These are phyloP conservation scores for Cygnus buccinator DNA, from an alignment of 2,113 vertebrate species.

Conservation along the genomic window DNA sequence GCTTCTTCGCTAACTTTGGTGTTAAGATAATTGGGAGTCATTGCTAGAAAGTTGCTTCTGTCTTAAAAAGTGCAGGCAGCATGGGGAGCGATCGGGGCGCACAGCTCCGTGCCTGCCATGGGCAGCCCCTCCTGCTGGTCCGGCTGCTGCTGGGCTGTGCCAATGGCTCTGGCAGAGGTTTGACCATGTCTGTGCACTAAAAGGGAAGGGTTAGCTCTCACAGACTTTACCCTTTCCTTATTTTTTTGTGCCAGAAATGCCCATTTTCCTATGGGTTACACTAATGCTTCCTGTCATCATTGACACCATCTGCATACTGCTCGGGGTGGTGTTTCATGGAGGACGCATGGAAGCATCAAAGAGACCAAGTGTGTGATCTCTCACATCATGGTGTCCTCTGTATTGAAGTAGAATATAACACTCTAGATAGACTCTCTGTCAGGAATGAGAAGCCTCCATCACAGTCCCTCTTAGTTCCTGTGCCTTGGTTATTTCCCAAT, in stretches of 20 bases:
- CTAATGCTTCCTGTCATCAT: background rate
- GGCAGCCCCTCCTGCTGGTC: background rate
- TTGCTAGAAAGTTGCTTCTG: background rate
- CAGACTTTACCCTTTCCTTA: background rate
- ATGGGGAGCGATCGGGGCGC: fast-evolving
- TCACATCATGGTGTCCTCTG: fast-evolving
- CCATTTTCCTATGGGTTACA: background rate
- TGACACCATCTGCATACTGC: background rate
- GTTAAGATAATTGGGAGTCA: background rate
- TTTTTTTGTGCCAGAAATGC: background rate
- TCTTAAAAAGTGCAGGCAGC: background rate
- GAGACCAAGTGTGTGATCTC: background rate
- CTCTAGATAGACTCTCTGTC: background rate
- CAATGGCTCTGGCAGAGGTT: fast-evolving
- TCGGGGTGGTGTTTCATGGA: background rate
- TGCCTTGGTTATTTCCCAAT: background rate
- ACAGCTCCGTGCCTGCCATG: background rate
- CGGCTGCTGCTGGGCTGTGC: background rate
- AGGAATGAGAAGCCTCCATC: background rate
- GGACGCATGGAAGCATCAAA: background rate
- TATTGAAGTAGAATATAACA: background rate
- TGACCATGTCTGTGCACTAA: background rate
- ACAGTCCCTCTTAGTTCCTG: background rate
- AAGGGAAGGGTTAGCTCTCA: background rate
- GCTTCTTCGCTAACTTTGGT: background rate